Conservation (phyloP, 2,888 invertebrate species). For the Chloroclystis v-ata region DNA sequence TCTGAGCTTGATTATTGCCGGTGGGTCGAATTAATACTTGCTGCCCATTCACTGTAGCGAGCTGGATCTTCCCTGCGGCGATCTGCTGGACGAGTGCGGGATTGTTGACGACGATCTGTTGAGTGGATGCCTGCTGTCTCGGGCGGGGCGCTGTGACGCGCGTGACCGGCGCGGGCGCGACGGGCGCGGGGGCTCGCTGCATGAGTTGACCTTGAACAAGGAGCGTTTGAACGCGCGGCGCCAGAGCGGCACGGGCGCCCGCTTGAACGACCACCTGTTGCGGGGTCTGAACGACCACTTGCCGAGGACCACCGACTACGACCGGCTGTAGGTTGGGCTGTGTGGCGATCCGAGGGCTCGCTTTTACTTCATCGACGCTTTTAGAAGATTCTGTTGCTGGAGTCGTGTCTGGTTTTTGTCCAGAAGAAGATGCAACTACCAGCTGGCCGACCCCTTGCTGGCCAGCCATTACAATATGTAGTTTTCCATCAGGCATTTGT, state of each 20-base stretch:
- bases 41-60: constrained; percentile 90
- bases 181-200: constrained; percentile 43
- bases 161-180: constrained; percentile 29
- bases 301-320: constrained; percentile 46
- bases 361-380: constrained; percentile 29
- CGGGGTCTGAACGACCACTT: constrained; percentile 35
- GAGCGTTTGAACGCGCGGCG: constrained; percentile 48
- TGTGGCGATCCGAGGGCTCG: constrained; percentile 24
- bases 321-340: constrained; percentile 40
- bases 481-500: constrained; percentile 94
- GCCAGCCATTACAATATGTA: constrained; percentile 87
- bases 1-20: constrained; percentile 87
- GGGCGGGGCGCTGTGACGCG: constrained; percentile 47
- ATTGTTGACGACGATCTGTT: constrained; percentile 88
- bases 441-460: constrained; percentile 76
- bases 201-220: constrained; percentile 52
- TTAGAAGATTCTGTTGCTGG: constrained; percentile 28
- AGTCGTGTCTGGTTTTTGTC: constrained; percentile 30
- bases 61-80: constrained; percentile 88
- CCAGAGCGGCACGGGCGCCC: constrained; percentile 41
- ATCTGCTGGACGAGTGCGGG: constrained; percentile 88
- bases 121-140: constrained; percentile 43
- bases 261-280: constrained; percentile 46
- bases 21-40: constrained; percentile 89
- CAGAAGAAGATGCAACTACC: constrained; percentile 55